phyloP scores from a whole-genome alignment of 2,797 vertebrate genomes.

The Nannoperca australis region DNA sequence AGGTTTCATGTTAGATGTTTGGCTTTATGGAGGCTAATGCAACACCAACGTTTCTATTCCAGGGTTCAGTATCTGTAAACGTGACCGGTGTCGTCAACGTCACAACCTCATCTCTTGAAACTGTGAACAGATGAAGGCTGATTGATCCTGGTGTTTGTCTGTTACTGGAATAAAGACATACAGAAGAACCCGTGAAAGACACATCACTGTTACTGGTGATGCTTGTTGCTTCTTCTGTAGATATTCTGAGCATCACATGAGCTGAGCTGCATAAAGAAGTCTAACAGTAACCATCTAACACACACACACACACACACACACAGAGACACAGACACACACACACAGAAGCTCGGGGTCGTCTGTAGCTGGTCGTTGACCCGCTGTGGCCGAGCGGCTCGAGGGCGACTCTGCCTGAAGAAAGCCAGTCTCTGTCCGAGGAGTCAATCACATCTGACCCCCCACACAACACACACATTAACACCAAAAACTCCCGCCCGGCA shows the following conservation, averaged over 20 bases:
- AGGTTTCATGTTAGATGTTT: not conserved
- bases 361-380: constrained; percentile 24
- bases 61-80: not conserved
- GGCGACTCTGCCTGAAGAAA: constrained; percentile 50
- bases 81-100: too few relatives aligned
- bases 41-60: not conserved
- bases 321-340: not conserved
- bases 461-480: constrained; percentile 31
- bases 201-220: too few relatives aligned
- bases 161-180: too few relatives aligned
- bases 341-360: not conserved
- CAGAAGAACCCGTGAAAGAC: too few relatives aligned
- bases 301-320: too few relatives aligned
- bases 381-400: constrained; percentile 8
- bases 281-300: not conserved
- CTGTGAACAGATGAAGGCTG: too few relatives aligned
- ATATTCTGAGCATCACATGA: not conserved
- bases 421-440: constrained; percentile 57
- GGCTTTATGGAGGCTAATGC: not conserved
- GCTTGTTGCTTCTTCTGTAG: not conserved
- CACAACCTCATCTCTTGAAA: too few relatives aligned
- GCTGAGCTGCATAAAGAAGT: not conserved
- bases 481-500: constrained; percentile 15
- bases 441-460: constrained; percentile 52
- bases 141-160: too few relatives aligned